These are phyloP conservation scores for Drosophila paulistorum DNA, from an alignment of 1,140 invertebrate species.

Conservation along the genomic window DNA sequence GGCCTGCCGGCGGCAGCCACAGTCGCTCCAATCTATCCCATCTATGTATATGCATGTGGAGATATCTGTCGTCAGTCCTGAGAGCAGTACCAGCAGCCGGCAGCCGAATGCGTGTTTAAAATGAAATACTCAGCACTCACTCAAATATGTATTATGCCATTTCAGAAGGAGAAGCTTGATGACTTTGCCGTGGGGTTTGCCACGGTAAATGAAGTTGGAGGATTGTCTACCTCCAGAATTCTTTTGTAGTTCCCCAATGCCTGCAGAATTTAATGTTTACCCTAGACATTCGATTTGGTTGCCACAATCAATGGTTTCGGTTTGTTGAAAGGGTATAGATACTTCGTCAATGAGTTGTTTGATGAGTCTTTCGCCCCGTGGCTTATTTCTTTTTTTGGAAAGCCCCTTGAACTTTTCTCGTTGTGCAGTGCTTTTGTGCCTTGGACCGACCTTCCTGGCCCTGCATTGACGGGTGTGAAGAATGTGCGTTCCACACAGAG, in stretches of 20 bases:
- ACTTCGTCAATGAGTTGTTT: constrained; percentile 27
- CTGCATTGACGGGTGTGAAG: constrained; percentile 59
- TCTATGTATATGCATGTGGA: constrained; percentile 54
- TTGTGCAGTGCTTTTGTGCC: constrained; percentile 61
- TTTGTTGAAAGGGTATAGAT: constrained; percentile 26
- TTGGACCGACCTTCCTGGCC: constrained; percentile 36
- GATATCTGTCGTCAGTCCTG: constrained; percentile 71
- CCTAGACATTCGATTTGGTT: constrained; percentile 4
- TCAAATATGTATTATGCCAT: constrained; percentile 68
- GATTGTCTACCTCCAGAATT: too few species aligned
- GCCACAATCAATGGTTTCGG: neutral
- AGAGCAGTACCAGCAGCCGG: constrained; percentile 26
- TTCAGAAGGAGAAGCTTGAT: neutral
- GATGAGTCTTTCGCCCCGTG: constrained; percentile 26
- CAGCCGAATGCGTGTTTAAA: constrained; percentile 76
- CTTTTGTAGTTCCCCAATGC: neutral
- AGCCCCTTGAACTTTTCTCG: constrained; percentile 72
- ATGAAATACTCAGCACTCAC: constrained; percentile 77
- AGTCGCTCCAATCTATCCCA: constrained; percentile 65
- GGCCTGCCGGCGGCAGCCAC: constrained; percentile 54
- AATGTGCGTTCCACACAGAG: constrained; percentile 53
- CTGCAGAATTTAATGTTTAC: neutral
- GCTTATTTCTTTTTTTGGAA: constrained; percentile 48
- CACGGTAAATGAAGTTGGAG: neutral
- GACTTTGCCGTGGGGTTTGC: constrained; percentile 20